These are phyloP conservation scores for Atherinosoma microstoma DNA, from an alignment of 2,797 vertebrate species.

Conservation along the genomic window DNA sequence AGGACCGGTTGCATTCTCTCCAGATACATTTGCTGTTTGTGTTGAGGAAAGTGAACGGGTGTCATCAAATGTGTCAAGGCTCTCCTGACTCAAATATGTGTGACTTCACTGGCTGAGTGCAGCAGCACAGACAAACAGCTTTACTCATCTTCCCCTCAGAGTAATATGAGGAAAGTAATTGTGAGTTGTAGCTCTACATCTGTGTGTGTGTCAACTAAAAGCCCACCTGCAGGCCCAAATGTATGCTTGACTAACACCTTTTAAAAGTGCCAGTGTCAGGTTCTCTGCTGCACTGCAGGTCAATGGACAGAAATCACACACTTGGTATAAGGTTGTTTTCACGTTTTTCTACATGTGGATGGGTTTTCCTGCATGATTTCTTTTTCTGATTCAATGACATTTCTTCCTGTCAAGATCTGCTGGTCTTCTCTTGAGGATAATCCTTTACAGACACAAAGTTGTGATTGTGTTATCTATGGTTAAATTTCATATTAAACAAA, in stretches of 20 bases:
- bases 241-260: slow-evolving; percentile 50
- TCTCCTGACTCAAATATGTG: slow-evolving; percentile 50
- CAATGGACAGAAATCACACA: slow-evolving; percentile 16
- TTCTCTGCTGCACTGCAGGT: slow-evolving; percentile 11
- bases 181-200: slow-evolving; percentile 45
- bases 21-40: slow-evolving; percentile 26
- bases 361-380: slow-evolving; percentile 12
- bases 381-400: slow-evolving; percentile 3
- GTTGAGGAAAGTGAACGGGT: slow-evolving; percentile 32
- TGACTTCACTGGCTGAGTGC: slow-evolving; percentile 47
- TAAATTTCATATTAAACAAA: not conserved
- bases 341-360: slow-evolving; percentile 7
- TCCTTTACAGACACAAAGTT: not conserved
- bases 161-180: slow-evolving; percentile 49
- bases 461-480: not conserved
- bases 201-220: slow-evolving; percentile 58
- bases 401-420: not conserved
- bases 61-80: slow-evolving; percentile 18
- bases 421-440: not conserved
- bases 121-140: slow-evolving; percentile 60
- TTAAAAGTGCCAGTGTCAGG: slow-evolving; percentile 29
- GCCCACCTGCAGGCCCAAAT: slow-evolving; percentile 58
- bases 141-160: slow-evolving; percentile 64
- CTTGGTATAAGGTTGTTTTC: slow-evolving; percentile 1
- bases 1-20: slow-evolving; percentile 9